A percentile compares a stretch with the other conserved stretches of the same genome.
These are phyloP conservation scores for Anolis sagrei DNA, from an alignment of 2,113 vertebrate genomes.

Conservation along the genomic window DNA sequence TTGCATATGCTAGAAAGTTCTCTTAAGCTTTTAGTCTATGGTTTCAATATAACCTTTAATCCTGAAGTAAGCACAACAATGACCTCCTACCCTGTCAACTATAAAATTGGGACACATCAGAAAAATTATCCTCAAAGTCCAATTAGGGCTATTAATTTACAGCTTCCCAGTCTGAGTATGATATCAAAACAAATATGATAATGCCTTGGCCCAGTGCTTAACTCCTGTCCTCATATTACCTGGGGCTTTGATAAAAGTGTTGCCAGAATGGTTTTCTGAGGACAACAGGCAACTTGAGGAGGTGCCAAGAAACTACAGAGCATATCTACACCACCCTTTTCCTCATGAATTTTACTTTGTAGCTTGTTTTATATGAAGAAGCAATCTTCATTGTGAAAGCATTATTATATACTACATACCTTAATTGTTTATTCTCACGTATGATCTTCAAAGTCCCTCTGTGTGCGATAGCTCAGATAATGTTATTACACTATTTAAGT, in stretches of 20 bases:
- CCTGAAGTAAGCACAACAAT: not conserved
- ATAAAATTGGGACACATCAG: not conserved
- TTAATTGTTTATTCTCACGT: not conserved
- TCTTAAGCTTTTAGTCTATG: not conserved
- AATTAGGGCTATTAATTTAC: constrained; percentile 22
- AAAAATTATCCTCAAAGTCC: constrained; percentile 28
- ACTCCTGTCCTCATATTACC: constrained; percentile 4
- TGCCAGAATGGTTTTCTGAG: not conserved
- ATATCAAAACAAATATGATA: constrained; percentile 5
- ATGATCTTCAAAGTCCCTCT: not conserved
- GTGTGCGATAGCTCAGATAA: not conserved
- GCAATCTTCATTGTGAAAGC: not conserved
- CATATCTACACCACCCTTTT: not conserved
- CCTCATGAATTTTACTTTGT: not conserved
- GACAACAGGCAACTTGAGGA: not conserved
- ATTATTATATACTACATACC: not conserved
- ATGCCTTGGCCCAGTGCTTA: not conserved
- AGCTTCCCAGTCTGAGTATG: constrained; percentile 15
- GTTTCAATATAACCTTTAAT: not conserved
- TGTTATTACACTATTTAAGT: not conserved
- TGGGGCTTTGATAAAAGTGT: not conserved
- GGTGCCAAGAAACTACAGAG: not conserved
- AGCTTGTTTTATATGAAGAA: not conserved
- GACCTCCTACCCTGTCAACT: constrained; percentile 7
- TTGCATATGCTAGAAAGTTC: not conserved